Evolutionary conservation across 2,797 vertebrate genomes (phyloP).

Genomic region (Acanthornis magna): DNA sequence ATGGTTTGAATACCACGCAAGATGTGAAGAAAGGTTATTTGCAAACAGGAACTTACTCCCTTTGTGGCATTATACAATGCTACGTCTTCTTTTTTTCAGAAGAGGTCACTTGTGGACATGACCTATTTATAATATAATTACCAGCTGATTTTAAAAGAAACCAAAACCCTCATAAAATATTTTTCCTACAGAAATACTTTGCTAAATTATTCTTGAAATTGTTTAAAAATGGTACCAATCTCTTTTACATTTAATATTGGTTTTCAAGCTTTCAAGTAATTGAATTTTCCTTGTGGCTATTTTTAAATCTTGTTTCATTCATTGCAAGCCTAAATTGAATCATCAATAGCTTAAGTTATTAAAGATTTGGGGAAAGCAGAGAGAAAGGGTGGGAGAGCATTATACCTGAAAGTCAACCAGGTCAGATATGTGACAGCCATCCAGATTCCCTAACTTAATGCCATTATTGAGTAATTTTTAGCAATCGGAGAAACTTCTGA

Average conservation of each 20-base stretch:
- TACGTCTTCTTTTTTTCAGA: neutral
- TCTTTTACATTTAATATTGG: neutral
- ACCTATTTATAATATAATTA: neutral
- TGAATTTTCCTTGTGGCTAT: neutral
- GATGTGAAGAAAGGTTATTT: neutral
- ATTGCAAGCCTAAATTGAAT: neutral
- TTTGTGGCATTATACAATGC: neutral
- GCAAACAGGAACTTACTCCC: neutral
- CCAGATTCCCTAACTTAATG: neutral
- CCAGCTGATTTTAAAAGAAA: neutral
- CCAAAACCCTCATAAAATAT: neutral
- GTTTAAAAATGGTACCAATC: neutral
- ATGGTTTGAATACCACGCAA: neutral
- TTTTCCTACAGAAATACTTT: neutral
- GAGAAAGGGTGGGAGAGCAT: neutral
- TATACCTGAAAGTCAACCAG: neutral
- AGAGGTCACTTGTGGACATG: neutral
- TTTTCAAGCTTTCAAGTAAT: neutral
- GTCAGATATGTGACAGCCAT: neutral
- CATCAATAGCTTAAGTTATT: neutral
- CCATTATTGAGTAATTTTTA: neutral
- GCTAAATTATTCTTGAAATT: neutral
- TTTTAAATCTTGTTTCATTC: neutral
- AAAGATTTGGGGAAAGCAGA: neutral
- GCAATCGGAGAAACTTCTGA: neutral